phyloP scores from a whole-genome alignment of 2,888 invertebrate genomes.

The Cheilosia scutellata region DNA sequence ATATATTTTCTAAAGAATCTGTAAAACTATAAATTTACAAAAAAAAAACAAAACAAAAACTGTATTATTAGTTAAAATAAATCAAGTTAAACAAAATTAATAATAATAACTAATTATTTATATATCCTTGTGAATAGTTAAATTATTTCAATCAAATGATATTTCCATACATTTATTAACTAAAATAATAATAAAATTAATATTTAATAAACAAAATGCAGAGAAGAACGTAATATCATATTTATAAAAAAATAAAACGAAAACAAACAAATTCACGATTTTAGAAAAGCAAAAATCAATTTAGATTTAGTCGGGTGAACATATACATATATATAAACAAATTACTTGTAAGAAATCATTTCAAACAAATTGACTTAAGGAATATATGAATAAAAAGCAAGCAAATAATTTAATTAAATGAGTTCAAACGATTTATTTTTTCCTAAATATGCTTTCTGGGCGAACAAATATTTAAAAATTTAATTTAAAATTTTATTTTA shows the following conservation, averaged over 20 bases:
- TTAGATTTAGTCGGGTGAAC: conserved; percentile 56
- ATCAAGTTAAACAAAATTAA: conserved; percentile 38
- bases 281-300: conserved; percentile 55
- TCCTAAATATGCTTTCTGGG: conserved; percentile 43
- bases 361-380: conserved; percentile 62
- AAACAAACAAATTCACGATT: conserved; percentile 51
- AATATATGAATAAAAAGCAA: conserved; percentile 32
- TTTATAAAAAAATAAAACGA: conserved; percentile 55
- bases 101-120: conserved; percentile 68
- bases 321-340: conserved; percentile 50
- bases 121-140: conserved; percentile 75
- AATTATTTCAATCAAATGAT: conserved; percentile 75
- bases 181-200: conserved; percentile 49
- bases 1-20: conserved; percentile 67
- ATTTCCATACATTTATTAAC: conserved; percentile 69
- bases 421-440: conserved; percentile 60
- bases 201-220: conserved; percentile 60
- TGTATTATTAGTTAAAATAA: conserved; percentile 73
- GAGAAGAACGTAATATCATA: conserved; percentile 71
- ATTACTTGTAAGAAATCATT: conserved; percentile 67
- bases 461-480: conserved; percentile 33
- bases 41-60: conserved; percentile 34
- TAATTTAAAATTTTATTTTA: conserved; percentile 42
- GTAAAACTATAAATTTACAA: conserved; percentile 42
- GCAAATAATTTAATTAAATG: conserved; percentile 24